phyloP scores from a whole-genome alignment of 2,797 vertebrate genomes.

The Acanthis flammea region DNA sequence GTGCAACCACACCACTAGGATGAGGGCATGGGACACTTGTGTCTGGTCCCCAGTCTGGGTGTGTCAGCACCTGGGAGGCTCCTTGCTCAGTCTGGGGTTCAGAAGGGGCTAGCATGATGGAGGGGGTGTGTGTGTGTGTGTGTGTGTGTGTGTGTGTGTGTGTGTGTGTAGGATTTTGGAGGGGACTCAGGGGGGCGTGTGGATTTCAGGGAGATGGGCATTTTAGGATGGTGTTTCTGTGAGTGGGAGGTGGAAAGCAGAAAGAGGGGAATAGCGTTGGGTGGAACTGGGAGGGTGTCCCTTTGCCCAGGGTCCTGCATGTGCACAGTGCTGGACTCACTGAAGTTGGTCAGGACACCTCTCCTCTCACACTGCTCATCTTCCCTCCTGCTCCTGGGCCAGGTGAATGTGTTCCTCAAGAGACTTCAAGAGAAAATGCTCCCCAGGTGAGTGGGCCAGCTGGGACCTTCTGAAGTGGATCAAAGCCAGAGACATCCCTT shows the following conservation, averaged over 20 bases:
- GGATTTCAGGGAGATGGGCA: not conserved
- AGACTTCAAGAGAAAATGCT: constrained; percentile 21
- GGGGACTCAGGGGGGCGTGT: rapidly evolving
- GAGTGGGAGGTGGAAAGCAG: not conserved
- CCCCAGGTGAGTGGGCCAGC: constrained; percentile 63
- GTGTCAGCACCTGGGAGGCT: not conserved
- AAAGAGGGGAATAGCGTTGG: rapidly evolving
- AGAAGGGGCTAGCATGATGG: not conserved
- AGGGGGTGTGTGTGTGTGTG: no score
- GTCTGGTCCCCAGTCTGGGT: not conserved
- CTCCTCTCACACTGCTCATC: not conserved
- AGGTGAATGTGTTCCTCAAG: constrained; percentile 88
- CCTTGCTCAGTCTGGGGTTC: not conserved
- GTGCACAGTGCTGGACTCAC: not conserved
- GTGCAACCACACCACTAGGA: not conserved
- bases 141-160: no score
- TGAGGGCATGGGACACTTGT: not conserved
- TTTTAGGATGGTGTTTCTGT: not conserved
- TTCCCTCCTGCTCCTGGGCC: constrained; percentile 2
- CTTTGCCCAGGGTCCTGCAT: not conserved
- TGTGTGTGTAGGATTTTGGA: not conserved
- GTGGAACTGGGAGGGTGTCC: not conserved
- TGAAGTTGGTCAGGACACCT: not conserved
- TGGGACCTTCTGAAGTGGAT: not conserved
- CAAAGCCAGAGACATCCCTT: not conserved